A percentile compares a stretch with the other conserved stretches of the same genome.
Evolutionary conservation across 1,140 invertebrate genomes (phyloP).

Genomic region (Drosophila pseudoananassae): DNA sequence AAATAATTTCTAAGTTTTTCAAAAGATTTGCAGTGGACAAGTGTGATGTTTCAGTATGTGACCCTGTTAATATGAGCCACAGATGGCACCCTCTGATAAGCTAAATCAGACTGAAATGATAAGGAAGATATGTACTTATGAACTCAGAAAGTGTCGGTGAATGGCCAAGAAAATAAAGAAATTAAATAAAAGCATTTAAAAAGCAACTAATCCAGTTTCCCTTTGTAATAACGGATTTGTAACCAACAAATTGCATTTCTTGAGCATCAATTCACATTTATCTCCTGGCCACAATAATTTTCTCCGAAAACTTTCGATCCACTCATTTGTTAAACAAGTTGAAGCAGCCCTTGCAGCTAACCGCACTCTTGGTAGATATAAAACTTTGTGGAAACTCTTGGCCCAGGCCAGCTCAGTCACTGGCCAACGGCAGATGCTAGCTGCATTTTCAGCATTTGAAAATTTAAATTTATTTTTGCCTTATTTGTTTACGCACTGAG

Average conservation of each 20-base stretch:
- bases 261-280: slow-evolving; percentile 42
- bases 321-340: slow-evolving; percentile 45
- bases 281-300: slow-evolving; percentile 43
- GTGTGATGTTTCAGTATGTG: not conserved
- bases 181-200: not conserved
- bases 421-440: slow-evolving; percentile 29
- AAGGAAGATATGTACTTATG: not conserved
- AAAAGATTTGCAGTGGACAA: not conserved
- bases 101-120: not conserved
- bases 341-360: slow-evolving; percentile 29
- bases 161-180: not conserved
- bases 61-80: not conserved
- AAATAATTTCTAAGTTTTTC: not conserved
- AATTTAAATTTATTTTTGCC: slow-evolving; percentile 56
- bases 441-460: slow-evolving; percentile 33
- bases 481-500: slow-evolving; percentile 48
- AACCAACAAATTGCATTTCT: slow-evolving; percentile 41
- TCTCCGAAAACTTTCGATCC: slow-evolving; percentile 28
- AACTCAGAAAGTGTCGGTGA: not conserved
- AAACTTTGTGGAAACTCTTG: slow-evolving; percentile 40
- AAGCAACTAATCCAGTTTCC: not conserved
- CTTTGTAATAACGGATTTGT: slow-evolving; percentile 29
- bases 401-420: slow-evolving; percentile 20
- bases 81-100: slow-evolving; percentile 2
- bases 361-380: slow-evolving; percentile 56